phyloP scores from a whole-genome alignment of 2,888 invertebrate species.

The Chymomyza amoena region DNA sequence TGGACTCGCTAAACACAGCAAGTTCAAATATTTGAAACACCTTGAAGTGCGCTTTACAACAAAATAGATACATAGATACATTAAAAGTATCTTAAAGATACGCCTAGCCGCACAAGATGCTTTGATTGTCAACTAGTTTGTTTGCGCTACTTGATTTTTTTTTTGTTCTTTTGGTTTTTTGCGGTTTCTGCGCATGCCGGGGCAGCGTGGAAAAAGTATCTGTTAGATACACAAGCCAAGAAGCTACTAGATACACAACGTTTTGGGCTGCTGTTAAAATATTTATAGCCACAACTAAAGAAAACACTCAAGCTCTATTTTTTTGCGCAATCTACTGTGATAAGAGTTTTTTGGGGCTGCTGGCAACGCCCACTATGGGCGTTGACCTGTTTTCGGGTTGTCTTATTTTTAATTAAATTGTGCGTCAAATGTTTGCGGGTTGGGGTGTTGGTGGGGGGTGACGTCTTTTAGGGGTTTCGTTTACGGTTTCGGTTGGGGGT shows the following conservation, averaged over 20 bases:
- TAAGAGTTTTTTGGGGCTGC: background rate
- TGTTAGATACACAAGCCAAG: background rate
- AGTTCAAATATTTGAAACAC: no score
- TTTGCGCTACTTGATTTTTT: background rate
- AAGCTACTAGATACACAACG: background rate
- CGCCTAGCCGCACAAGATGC: no score
- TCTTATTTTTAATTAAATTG: constrained; percentile 66
- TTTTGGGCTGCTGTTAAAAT: constrained; percentile 22
- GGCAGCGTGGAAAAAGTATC: background rate
- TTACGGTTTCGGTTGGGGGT: background rate
- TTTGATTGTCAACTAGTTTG: background rate
- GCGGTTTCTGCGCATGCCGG: background rate
- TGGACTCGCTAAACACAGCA: no score
- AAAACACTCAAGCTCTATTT: background rate
- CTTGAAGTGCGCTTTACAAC: no score
- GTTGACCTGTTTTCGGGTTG: constrained; percentile 1
- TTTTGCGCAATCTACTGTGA: background rate
- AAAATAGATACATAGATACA: no score
- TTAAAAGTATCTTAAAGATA: no score
- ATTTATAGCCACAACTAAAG: constrained; percentile 35
- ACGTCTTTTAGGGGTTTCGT: background rate
- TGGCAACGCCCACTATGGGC: background rate
- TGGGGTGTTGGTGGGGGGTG: background rate
- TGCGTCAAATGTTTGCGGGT: constrained; percentile 65
- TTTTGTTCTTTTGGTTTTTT: background rate